A percentile compares a stretch with the other conserved stretches of the same genome.
phyloP scores from a whole-genome alignment of 2,113 vertebrate genomes.

The Scophthalmus maximus region DNA sequence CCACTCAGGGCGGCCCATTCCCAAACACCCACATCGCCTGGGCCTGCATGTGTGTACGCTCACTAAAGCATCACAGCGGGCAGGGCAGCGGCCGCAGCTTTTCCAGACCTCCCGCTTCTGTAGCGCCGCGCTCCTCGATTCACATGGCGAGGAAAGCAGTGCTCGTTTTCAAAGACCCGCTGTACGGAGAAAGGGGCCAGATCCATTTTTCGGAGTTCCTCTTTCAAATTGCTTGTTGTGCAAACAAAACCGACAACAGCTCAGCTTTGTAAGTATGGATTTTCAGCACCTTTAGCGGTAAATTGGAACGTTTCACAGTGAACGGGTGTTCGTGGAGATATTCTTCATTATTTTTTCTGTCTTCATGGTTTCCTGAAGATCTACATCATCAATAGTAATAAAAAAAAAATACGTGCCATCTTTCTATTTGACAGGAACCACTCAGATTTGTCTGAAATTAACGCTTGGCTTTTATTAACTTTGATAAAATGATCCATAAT shows the following conservation, averaged over 20 bases:
- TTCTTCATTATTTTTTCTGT: not conserved
- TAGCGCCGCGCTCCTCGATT: conserved; percentile 8
- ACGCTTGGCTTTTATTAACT: not conserved
- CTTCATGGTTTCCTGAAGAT: not conserved
- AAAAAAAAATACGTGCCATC: not conserved
- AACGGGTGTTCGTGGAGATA: no score
- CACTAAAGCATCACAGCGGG: conserved; percentile 56
- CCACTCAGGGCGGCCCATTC: conserved; percentile 49
- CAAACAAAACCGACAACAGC: conserved; percentile 1
- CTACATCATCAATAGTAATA: not conserved
- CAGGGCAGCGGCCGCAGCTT: not conserved
- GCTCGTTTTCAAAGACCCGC: conserved; percentile 1
- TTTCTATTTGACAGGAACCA: not conserved
- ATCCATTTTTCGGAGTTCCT: conserved; percentile 13
- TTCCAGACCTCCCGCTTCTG: no score
- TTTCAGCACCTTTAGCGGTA: not conserved
- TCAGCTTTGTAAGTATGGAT: conserved; percentile 31
- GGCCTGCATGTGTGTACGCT: conserved; percentile 33
- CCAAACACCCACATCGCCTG: conserved; percentile 46
- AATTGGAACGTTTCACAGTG: not conserved
- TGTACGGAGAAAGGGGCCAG: conserved; percentile 14
- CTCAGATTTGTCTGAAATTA: not conserved
- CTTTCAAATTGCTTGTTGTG: conserved; percentile 25
- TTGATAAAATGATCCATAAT: no score
- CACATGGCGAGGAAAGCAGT: not conserved